These are phyloP conservation scores for Heliconius himera DNA, from an alignment of 1,140 invertebrate genomes.

Conservation along the genomic window DNA sequence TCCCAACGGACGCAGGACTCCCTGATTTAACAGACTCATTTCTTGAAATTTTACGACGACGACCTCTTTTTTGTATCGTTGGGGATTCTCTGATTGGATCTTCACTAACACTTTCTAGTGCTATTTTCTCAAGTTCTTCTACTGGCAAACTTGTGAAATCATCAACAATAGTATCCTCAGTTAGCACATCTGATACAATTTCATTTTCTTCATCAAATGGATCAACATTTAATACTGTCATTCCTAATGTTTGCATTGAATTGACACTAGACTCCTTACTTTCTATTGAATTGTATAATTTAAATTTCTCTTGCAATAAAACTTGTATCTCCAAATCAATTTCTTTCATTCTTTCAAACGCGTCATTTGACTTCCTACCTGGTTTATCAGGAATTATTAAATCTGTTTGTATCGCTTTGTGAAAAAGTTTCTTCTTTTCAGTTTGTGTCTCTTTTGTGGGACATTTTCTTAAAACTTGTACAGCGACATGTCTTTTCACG, in stretches of 20 bases:
- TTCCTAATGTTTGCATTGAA: constrained; percentile 52
- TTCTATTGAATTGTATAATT: constrained; percentile 75
- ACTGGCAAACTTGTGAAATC: constrained; percentile 69
- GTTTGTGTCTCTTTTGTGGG: constrained; percentile 62
- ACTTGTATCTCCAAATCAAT: constrained; percentile 79
- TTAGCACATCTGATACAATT: constrained; percentile 37
- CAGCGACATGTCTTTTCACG: constrained; percentile 45
- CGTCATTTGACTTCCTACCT: constrained; percentile 50
- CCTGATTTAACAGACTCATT: constrained; percentile 44
- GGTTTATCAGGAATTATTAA: constrained; percentile 24
- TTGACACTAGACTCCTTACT: constrained; percentile 45
- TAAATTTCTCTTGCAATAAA: constrained; percentile 78
- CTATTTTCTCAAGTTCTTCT: constrained; percentile 71
- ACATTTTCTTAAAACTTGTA: constrained; percentile 51
- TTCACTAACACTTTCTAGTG: constrained; percentile 56
- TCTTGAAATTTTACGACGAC: constrained; percentile 44
- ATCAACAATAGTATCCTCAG: constrained; percentile 62
- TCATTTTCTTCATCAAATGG: constrained; percentile 45
- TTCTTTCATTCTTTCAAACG: constrained; percentile 77
- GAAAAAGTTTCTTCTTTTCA: constrained; percentile 50
- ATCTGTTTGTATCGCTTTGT: constrained; percentile 58
- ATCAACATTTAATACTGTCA: constrained; percentile 67
- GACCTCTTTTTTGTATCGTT: constrained; percentile 44
- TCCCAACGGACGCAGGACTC: constrained; percentile 44
- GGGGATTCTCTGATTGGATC: constrained; percentile 34